Evolutionary conservation across 2,113 vertebrate genomes (phyloP).

Genomic region (Pseudorectes ferrugineus): DNA sequence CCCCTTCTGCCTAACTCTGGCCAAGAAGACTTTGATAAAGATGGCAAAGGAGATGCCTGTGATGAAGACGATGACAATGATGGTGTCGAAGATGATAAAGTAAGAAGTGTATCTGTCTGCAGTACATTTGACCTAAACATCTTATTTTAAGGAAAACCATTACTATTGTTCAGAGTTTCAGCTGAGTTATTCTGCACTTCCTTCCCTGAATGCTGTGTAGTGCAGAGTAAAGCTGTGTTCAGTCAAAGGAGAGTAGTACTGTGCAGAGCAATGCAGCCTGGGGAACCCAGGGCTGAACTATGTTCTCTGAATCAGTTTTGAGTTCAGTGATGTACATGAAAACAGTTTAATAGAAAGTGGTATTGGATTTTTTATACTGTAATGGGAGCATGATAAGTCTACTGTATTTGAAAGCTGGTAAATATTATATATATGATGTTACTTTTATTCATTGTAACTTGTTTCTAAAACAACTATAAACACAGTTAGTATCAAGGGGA

Average conservation of each 20-base stretch:
- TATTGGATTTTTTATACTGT: not conserved
- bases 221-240: not conserved
- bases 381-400: not conserved
- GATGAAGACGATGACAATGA: conserved; percentile 97
- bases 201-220: not conserved
- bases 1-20: conserved; percentile 96
- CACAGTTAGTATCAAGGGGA: not conserved
- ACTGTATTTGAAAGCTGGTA: not conserved
- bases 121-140: not conserved
- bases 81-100: conserved; percentile 88
- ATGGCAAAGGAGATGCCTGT: conserved; percentile 93
- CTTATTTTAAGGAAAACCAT: not conserved
- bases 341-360: not conserved
- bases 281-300: not conserved
- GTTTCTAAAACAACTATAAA: not conserved
- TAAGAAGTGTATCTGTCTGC: conserved; percentile 41
- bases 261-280: not conserved
- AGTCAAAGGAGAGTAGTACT: not conserved
- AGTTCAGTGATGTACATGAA: not conserved
- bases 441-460: not conserved
- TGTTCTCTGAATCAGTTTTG: not conserved
- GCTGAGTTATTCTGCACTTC: not conserved
- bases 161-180: not conserved
- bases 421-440: not conserved
- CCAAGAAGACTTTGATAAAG: conserved; percentile 97